Evolutionary conservation across 2,888 invertebrate genomes (phyloP).

Genomic region (Scaeva pyrastri): DNA sequence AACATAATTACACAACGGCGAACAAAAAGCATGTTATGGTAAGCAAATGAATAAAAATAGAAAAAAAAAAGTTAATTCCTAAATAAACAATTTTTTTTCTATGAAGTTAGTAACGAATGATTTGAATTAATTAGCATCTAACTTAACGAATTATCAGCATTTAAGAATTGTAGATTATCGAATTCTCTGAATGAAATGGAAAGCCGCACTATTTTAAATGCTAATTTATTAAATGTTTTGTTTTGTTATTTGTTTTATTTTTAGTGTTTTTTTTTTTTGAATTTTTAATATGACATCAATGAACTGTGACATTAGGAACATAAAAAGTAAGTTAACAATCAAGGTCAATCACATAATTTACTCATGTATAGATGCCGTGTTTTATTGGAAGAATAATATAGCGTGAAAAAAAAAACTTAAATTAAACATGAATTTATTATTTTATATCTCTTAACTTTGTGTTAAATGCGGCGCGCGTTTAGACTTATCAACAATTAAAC

Average conservation of each 20-base stretch:
- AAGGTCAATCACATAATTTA: too few species aligned
- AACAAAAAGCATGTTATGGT: neutral
- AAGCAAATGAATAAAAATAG: neutral
- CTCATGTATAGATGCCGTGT: too few species aligned
- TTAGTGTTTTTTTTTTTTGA: neutral
- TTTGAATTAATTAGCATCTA: slow-evolving; percentile 1
- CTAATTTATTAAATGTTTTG: neutral
- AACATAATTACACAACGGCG: neutral
- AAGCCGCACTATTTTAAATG: neutral
- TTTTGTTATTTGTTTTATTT: neutral
- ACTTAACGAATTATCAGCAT: too few species aligned
- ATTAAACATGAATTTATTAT: too few species aligned
- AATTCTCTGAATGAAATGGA: neutral
- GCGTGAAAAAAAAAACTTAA: too few species aligned
- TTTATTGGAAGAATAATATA: too few species aligned
- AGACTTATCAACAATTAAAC: too few species aligned
- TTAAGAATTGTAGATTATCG: neutral
- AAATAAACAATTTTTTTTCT: neutral
- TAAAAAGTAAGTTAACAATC: neutral
- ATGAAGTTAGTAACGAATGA: neutral
- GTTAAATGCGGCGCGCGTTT: too few species aligned
- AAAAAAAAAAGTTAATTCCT: neutral
- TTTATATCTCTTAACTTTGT: too few species aligned
- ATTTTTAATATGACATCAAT: neutral
- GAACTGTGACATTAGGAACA: neutral